phyloP scores from a whole-genome alignment of 2,797 vertebrate species.

The Macropodus opercularis region DNA sequence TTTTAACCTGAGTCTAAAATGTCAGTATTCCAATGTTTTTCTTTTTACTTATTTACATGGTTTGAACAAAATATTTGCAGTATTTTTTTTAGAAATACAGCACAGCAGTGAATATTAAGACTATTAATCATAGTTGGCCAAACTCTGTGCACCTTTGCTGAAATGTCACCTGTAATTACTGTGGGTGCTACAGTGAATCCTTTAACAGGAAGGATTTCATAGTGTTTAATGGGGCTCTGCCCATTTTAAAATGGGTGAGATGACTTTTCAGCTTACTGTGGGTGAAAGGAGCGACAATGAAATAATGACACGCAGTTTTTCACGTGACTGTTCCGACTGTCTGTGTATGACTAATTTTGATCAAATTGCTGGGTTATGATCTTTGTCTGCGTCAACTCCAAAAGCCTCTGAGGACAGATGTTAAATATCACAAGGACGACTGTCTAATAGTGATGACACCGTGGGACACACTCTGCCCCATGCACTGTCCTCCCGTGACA shows the following conservation, averaged over 20 bases:
- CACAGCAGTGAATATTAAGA: background rate
- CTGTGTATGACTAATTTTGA: conserved; percentile 25
- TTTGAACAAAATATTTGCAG: background rate
- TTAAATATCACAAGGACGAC: conserved; percentile 48
- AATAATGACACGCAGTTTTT: conserved; percentile 2
- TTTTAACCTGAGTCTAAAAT: too few relatives aligned
- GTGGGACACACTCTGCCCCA: conserved; percentile 56
- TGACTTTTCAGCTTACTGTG: background rate
- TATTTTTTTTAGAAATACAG: background rate
- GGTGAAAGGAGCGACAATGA: background rate
- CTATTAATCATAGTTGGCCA: background rate
- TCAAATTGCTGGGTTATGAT: conserved; percentile 47
- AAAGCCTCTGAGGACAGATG: conserved; percentile 46
- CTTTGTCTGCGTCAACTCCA: conserved; percentile 44
- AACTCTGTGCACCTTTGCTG: background rate
- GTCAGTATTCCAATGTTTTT: too few relatives aligned
- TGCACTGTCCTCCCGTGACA: conserved; percentile 56
- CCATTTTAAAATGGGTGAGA: conserved; percentile 19
- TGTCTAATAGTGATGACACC: conserved; percentile 53
- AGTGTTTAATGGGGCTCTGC: conserved; percentile 2
- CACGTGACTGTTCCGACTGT: conserved; percentile 9
- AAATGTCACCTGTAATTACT: conserved; percentile 12
- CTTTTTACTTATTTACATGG: background rate
- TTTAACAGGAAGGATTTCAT: background rate
- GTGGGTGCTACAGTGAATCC: background rate